phyloP scores from a whole-genome alignment of 2,888 invertebrate genomes.

The Dichetophora obliterata region DNA sequence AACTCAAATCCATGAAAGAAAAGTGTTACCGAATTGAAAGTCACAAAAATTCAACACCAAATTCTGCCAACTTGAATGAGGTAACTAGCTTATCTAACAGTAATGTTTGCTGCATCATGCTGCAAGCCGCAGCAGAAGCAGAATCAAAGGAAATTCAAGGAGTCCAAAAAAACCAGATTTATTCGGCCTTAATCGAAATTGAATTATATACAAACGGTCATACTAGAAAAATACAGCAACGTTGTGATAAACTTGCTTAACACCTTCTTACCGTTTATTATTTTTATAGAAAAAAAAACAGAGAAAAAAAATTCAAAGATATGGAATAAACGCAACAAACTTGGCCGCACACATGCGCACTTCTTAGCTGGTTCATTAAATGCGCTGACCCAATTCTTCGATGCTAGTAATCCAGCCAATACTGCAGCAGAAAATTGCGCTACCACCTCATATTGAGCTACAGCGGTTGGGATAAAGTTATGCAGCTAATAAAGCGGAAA shows the following conservation, averaged over 20 bases:
- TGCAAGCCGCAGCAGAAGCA: neutral
- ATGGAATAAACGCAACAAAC: neutral
- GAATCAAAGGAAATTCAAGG: neutral
- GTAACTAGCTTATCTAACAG: constrained; percentile 5
- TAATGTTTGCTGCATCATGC: neutral
- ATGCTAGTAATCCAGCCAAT: neutral
- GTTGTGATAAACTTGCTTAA: neutral
- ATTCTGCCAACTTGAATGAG: neutral
- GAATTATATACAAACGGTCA: neutral
- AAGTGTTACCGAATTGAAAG: neutral
- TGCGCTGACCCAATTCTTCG: constrained; percentile 16
- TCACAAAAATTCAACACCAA: neutral
- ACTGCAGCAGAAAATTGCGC: neutral
- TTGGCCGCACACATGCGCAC: neutral
- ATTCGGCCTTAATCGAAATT: neutral
- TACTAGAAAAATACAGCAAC: neutral
- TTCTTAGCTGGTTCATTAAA: neutral
- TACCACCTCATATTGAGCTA: neutral
- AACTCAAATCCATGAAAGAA: neutral
- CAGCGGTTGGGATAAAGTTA: neutral
- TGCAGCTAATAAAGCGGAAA: constrained; percentile 12
- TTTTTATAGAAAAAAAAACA: no score
- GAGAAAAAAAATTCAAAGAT: neutral
- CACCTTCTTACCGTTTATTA: neutral
- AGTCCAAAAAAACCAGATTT: neutral